Conservation (phyloP, 2,113 vertebrate species). For the Pantherophis guttatus region DNA sequence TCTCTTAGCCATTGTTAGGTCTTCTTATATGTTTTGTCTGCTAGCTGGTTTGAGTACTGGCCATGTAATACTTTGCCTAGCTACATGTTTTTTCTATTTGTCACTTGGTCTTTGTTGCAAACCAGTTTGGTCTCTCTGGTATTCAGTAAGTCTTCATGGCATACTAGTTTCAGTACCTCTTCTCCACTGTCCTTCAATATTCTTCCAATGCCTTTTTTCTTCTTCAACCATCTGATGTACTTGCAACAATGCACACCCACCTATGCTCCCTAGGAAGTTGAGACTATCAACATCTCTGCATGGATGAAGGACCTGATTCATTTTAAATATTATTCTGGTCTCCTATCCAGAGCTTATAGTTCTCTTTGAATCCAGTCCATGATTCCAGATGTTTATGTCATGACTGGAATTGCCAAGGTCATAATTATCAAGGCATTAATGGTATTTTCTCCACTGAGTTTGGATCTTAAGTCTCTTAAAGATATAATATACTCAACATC, state of each 20-base stretch:
- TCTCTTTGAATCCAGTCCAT: not conserved
- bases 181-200: not conserved
- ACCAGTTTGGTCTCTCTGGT: not conserved
- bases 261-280: not conserved
- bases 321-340: not conserved
- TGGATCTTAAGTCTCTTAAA: not conserved
- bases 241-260: not conserved
- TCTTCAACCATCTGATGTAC: not conserved
- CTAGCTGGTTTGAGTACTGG: not conserved
- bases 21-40: not conserved
- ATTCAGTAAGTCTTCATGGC: not conserved
- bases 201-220: not conserved
- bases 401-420: not conserved
- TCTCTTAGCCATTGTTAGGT: not conserved
- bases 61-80: not conserved
- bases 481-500: not conserved
- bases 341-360: not conserved
- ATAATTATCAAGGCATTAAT: not conserved
- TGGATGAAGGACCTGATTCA: not conserved
- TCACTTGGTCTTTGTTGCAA: not conserved
- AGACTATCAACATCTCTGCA: not conserved
- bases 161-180: not conserved
- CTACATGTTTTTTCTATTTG: not conserved
- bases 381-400: not conserved
- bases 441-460: not conserved